Evolutionary conservation across 2,797 vertebrate species (phyloP).

Genomic region (Ciconia nigra): DNA sequence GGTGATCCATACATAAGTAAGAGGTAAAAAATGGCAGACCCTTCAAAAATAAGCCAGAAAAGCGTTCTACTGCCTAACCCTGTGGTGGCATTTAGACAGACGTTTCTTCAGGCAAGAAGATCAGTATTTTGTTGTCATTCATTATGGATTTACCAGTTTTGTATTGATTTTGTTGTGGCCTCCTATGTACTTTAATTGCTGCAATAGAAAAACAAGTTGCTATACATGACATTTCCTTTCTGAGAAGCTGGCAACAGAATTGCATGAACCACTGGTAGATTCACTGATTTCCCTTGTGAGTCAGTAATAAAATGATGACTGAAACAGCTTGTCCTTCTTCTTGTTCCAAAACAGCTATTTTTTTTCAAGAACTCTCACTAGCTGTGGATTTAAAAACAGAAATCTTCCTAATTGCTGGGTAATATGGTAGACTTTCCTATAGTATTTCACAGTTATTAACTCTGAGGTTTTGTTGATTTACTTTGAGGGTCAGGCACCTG

Average conservation of each 20-base stretch:
- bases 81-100: slow-evolving; percentile 38
- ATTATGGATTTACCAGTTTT: slow-evolving; percentile 70
- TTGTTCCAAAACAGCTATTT: slow-evolving; percentile 36
- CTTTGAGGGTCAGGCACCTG: background rate
- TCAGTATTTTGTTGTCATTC: slow-evolving; percentile 72
- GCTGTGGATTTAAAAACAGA: background rate
- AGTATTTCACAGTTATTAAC: background rate
- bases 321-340: slow-evolving; percentile 50
- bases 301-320: slow-evolving; percentile 32
- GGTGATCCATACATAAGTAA: background rate
- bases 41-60: background rate
- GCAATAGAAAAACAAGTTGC: slow-evolving; percentile 71
- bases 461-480: background rate
- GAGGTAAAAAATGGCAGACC: background rate
- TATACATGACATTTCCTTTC: slow-evolving; percentile 72
- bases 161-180: slow-evolving; percentile 70
- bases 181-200: slow-evolving; percentile 73
- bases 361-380: slow-evolving; percentile 4
- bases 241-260: slow-evolving; percentile 64
- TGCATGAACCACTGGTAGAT: slow-evolving; percentile 51
- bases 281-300: slow-evolving; percentile 62
- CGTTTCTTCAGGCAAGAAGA: slow-evolving; percentile 56
- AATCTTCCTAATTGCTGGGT: slow-evolving; percentile 34
- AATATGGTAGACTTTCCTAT: background rate
- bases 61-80: slow-evolving; percentile 14